Evolutionary conservation across 2,113 vertebrate genomes (phyloP).

Genomic region (Paramormyrops kingsleyae): DNA sequence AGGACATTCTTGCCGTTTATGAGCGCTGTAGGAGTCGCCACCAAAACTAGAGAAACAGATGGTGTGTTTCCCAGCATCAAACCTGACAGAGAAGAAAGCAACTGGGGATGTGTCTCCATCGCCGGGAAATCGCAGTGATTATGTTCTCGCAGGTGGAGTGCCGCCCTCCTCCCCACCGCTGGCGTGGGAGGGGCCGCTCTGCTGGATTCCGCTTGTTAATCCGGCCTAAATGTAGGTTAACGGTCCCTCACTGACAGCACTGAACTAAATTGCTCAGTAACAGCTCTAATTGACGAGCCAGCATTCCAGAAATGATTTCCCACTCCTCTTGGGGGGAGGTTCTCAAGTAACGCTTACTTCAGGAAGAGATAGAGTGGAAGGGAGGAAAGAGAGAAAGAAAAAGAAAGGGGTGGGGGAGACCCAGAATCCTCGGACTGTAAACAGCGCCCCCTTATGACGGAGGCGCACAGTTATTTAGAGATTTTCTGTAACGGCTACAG

Average conservation of each 20-base stretch:
- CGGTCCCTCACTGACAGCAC: neutral
- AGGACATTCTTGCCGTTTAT: neutral
- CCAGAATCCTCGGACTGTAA: constrained; percentile 26
- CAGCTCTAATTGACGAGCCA: neutral
- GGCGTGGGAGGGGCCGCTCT: neutral
- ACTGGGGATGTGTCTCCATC: neutral
- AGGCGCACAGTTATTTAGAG: constrained; percentile 19
- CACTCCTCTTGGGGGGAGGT: neutral
- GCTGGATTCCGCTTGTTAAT: neutral
- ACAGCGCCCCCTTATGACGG: constrained; percentile 15
- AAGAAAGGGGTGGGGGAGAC: neutral
- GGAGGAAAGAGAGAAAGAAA: neutral
- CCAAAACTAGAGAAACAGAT: neutral
- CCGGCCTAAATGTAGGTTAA: neutral
- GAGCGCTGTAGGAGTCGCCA: too few species aligned
- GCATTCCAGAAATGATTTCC: neutral
- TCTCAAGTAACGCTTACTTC: neutral
- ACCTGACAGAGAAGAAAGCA: neutral
- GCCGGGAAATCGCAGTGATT: constrained; percentile 1
- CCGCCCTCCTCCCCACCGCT: neutral
- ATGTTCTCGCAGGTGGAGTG: neutral
- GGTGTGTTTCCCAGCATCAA: neutral
- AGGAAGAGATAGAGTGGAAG: neutral
- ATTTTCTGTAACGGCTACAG: constrained; percentile 7
- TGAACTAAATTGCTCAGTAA: neutral